A percentile compares a stretch with the other conserved stretches of the same genome.
These are phyloP conservation scores for Thymelicus lineola DNA, from an alignment of 2,888 invertebrate genomes.

Conservation along the genomic window DNA sequence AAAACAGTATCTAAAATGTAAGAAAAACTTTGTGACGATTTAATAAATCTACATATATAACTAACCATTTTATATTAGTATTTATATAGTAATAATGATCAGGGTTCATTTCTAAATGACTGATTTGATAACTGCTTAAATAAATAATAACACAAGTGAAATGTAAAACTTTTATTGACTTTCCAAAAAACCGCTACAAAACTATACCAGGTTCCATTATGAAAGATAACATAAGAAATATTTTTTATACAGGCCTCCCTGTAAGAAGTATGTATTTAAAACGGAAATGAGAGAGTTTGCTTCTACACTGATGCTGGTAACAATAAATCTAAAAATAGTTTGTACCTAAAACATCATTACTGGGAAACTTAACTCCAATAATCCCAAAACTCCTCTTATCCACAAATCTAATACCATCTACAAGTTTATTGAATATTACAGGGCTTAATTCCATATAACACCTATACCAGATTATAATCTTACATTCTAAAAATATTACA, in stretches of 20 bases:
- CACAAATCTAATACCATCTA: conserved; percentile 27
- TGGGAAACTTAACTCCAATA: conserved; percentile 21
- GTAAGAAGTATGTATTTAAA: conserved; percentile 26
- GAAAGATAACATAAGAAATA: conserved; percentile 65
- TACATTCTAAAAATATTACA: conserved; percentile 16
- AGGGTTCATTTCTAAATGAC: conserved; percentile 8
- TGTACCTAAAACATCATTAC: conserved; percentile 29
- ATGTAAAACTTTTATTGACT: conserved; percentile 69
- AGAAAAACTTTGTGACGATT: conserved; percentile 16
- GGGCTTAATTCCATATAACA: conserved; percentile 11
- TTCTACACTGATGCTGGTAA: conserved; percentile 20
- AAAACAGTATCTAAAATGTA: conserved; percentile 97
- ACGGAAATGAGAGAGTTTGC: conserved; percentile 15
- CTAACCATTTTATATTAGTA: conserved; percentile 10
- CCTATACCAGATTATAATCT: conserved; percentile 17
- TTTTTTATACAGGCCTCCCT: conserved; percentile 12
- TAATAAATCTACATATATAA: conserved; percentile 18
- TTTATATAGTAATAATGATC: conserved; percentile 8
- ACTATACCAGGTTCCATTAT: conserved; percentile 77
- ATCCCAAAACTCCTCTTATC: not conserved
- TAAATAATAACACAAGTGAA: conserved; percentile 43
- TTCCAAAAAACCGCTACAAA: conserved; percentile 82
- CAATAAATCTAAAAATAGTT: conserved; percentile 37
- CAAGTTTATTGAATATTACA: conserved; percentile 7
- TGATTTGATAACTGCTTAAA: conserved; percentile 31